Percentiles rank a stretch among this genome's conserved stretches.
Conservation (phyloP, 2,888 invertebrate species). For the Spatulosminthurus flaviceps region DNA sequence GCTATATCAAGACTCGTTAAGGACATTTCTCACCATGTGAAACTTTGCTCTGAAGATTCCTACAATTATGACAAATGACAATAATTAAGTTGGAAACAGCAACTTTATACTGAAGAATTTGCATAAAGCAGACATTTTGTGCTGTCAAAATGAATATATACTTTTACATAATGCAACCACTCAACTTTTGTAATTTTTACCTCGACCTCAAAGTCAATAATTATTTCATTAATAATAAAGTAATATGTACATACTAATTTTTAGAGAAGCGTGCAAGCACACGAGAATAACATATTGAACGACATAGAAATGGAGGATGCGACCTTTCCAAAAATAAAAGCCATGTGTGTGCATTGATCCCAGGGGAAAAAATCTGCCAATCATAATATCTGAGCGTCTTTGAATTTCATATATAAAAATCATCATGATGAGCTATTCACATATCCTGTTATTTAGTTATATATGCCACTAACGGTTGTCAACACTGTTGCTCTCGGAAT, state of each 20-base stretch:
- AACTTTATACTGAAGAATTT: no score
- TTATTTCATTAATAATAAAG: neutral
- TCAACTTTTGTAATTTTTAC: neutral
- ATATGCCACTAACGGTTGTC: neutral
- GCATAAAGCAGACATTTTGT: no score
- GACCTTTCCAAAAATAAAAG: constrained; percentile 3
- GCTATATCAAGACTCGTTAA: no score
- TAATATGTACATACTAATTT: neutral
- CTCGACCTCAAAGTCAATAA: neutral
- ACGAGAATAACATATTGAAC: neutral
- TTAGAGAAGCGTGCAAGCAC: neutral
- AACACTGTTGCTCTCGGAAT: neutral
- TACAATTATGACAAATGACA: no score
- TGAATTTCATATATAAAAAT: neutral
- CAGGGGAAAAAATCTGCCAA: neutral
- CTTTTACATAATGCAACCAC: neutral
- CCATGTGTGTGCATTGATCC: constrained; percentile 7
- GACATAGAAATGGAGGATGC: constrained; percentile 9
- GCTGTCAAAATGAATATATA: no score
- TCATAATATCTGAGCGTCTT: neutral
- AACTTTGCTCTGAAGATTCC: no score
- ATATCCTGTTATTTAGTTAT: neutral
- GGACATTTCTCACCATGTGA: no score
- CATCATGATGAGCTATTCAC: no score
- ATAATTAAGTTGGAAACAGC: no score